A percentile compares a stretch with the other conserved stretches of the same genome.
Conservation (phyloP, 2,888 invertebrate genomes). For the Dryobotodes eremita region DNA sequence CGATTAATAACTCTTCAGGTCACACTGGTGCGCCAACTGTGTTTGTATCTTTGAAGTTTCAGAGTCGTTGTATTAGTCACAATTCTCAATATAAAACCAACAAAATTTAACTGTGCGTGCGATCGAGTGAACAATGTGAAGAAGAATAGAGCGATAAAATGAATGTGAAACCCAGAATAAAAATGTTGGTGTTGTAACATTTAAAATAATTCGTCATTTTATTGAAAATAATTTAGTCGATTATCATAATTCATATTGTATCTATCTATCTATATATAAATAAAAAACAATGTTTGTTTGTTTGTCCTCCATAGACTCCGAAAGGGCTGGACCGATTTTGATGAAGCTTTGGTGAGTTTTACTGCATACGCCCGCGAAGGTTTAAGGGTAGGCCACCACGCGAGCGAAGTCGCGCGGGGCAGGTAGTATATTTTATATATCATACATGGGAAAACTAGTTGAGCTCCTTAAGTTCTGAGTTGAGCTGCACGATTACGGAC, state of each 20-base stretch:
- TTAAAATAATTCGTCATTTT: slow-evolving; percentile 1
- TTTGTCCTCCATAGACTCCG: no score
- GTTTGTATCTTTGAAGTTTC: not conserved
- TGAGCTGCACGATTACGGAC: no score
- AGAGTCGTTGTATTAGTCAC: not conserved
- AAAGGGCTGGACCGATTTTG: no score
- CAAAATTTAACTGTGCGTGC: not conserved
- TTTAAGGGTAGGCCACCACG: no score
- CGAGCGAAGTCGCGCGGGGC: no score
- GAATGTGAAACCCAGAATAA: not conserved
- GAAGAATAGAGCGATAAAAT: not conserved
- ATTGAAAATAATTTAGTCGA: not conserved
- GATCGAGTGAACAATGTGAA: not conserved
- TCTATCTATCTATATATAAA: no score
- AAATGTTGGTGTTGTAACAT: slow-evolving; percentile 14
- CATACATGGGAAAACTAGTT: not conserved
- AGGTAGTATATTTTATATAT: not conserved
- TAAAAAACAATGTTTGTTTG: no score
- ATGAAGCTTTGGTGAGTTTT: no score
- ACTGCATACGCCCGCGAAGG: no score
- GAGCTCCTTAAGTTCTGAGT: no score
- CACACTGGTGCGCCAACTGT: not conserved
- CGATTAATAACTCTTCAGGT: not conserved
- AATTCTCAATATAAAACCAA: no score
- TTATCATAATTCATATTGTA: not conserved